Base-by-base conservation (phyloP, 2,797 vertebrate genomes). In the Myoxocephalus aenaeus region DNA sequence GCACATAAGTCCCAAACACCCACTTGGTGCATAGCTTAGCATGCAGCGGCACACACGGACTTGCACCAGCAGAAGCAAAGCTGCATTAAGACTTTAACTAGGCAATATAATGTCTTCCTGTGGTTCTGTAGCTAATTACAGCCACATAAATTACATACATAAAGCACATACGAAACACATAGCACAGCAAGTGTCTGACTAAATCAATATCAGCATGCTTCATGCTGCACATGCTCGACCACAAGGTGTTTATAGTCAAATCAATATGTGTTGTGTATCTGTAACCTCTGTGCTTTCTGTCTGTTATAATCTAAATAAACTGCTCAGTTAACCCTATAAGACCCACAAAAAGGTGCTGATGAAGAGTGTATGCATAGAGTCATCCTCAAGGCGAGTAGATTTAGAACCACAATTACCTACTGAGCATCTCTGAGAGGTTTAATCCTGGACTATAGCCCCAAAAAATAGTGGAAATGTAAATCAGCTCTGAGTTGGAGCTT, bases 121-220 rank as follows among this genome's bases (percentile, higher is more conserved):
- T 81, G 71, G 78, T 74, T 79, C 56, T 72, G 73, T 38, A 66
- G 86, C 86, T 77, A 86, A 88, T 90, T 87, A 85, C 69, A 85
- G 67, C n/a, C n/a, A n/a, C n/a, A n/a, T n/a, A n/a, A n/a, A n/a
- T n/a, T n/a, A 50, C 75, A 66, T 86, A 75, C 72, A 84, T 89
- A 88, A 91, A 92, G 75, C 82, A 83, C 83, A 85, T 77, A 65
- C 32, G 70, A 89, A 86, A 58, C 70, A 77, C 77, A 81, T 48
- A 82, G 58, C 68, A 76, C 87, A 73, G 83, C 77, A 78, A 90
- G 75, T 62, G 80, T 80, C 80, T 75, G 79, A 82, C 73, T 77
- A 56, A 83, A 93, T 92, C 89, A 81, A 90, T 93, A 91, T 36
- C 42, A 71, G 71, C 72, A 75, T 70, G 82, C 77, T 44, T 82